A percentile compares a stretch with the other conserved stretches of the same genome.
Conservation (phyloP, 2,888 invertebrate genomes). For the Drosophila koepferae region DNA sequence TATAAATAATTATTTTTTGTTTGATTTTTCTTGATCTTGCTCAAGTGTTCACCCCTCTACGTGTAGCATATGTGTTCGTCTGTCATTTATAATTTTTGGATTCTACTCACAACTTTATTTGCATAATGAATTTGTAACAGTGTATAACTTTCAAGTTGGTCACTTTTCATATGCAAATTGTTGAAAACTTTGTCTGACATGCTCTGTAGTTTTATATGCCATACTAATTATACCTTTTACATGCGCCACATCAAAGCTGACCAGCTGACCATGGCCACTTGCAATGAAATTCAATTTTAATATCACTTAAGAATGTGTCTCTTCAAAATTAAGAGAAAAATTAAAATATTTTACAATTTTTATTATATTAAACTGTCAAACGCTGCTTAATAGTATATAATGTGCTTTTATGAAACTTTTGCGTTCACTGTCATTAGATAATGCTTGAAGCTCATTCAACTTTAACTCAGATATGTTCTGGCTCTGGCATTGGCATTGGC, state of each 20-base stretch:
- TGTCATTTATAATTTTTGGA: neutral
- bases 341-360: neutral
- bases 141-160: constrained; percentile 9
- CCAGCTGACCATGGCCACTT: neutral
- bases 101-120: neutral
- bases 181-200: neutral
- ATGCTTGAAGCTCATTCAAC: neutral
- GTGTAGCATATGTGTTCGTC: neutral
- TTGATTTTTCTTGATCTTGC: neutral
- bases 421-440: neutral
- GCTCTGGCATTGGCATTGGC: neutral
- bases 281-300: constrained; percentile 11
- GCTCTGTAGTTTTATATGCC: neutral
- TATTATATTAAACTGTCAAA: too few species aligned
- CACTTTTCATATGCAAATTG: constrained; percentile 11
- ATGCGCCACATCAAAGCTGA: constrained; percentile 13
- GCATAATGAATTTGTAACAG: constrained; percentile 6
- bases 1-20: neutral
- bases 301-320: neutral
- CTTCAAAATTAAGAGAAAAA: neutral
- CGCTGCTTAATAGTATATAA: too few species aligned
- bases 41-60: accelerated
- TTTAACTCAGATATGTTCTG: too few species aligned
- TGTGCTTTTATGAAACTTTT: too few species aligned
- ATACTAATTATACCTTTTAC: constrained; percentile 1